A percentile compares a stretch with the other conserved stretches of the same genome.
phyloP scores from a whole-genome alignment of 2,797 vertebrate species.

The Limosa lapponica region DNA sequence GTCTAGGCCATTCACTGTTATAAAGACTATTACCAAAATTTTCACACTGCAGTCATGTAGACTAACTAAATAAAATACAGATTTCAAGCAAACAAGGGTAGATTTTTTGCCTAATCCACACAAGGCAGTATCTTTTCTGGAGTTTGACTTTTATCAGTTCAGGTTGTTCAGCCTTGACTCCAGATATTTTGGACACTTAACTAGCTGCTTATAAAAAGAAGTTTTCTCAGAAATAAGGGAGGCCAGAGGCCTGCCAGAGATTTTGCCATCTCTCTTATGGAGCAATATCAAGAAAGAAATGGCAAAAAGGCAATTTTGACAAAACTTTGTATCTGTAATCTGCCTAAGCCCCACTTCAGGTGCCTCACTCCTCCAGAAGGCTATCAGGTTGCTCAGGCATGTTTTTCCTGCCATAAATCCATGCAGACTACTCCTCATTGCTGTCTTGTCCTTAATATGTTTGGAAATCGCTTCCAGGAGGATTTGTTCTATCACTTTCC shows the following conservation, averaged over 20 bases:
- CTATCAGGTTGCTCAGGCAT: neutral
- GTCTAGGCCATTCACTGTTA: neutral
- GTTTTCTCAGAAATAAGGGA: neutral
- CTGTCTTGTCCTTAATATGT: neutral
- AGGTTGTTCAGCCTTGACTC: neutral
- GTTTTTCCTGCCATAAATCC: neutral
- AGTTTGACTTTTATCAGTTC: neutral
- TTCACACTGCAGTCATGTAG: neutral
- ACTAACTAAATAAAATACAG: slow-evolving; percentile 41
- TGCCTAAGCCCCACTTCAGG: neutral
- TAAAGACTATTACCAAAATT: slow-evolving; percentile 18
- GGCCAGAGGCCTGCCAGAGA: neutral
- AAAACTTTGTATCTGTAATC: neutral
- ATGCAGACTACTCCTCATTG: neutral
- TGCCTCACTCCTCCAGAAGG: neutral
- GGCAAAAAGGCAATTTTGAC: neutral
- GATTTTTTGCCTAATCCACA: neutral
- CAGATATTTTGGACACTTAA: neutral
- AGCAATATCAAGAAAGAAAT: neutral
- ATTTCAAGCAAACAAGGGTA: slow-evolving; percentile 5
- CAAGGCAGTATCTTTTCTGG: neutral
- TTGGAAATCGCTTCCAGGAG: neutral
- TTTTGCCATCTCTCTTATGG: neutral
- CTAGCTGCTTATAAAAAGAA: neutral
- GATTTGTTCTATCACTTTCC: neutral